Evolutionary conservation across 2,113 vertebrate genomes (phyloP).

Genomic region (Empidonax traillii): DNA sequence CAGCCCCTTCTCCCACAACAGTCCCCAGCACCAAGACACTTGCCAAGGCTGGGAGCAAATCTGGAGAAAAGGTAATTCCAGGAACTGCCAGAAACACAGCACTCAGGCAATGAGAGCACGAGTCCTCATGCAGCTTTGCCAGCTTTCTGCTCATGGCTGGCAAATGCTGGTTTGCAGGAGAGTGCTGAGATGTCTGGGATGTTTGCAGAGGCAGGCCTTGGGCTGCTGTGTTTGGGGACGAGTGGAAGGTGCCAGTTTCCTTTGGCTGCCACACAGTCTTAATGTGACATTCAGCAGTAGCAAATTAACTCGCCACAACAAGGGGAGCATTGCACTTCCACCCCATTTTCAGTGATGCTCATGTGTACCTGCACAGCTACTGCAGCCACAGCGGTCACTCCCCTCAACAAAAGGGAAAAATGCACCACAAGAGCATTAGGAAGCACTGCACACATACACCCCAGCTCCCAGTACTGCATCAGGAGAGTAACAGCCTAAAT

Average conservation of each 20-base stretch:
- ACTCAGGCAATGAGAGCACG: rapidly evolving
- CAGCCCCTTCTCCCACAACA: neutral
- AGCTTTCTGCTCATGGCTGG: neutral
- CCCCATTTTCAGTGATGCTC: neutral
- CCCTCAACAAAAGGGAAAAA: neutral
- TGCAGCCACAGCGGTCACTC: neutral
- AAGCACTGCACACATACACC: neutral
- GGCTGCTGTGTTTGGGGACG: neutral
- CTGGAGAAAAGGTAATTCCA: neutral
- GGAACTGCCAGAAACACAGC: rapidly evolving
- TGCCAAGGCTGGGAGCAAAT: neutral
- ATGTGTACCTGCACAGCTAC: neutral
- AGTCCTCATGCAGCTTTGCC: neutral
- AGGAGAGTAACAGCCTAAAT: neutral
- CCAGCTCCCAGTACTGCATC: neutral
- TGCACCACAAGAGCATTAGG: rapidly evolving
- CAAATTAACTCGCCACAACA: neutral
- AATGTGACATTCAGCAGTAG: rapidly evolving
- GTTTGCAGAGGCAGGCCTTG: rapidly evolving
- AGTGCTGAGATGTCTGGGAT: neutral
- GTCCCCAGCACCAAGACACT: neutral
- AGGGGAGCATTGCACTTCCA: neutral
- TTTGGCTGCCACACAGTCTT: neutral
- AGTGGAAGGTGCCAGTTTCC: neutral
- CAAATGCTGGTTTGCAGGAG: neutral